Evolutionary conservation across 2,797 vertebrate genomes (phyloP).

Genomic region (Notolabrus celidotus): DNA sequence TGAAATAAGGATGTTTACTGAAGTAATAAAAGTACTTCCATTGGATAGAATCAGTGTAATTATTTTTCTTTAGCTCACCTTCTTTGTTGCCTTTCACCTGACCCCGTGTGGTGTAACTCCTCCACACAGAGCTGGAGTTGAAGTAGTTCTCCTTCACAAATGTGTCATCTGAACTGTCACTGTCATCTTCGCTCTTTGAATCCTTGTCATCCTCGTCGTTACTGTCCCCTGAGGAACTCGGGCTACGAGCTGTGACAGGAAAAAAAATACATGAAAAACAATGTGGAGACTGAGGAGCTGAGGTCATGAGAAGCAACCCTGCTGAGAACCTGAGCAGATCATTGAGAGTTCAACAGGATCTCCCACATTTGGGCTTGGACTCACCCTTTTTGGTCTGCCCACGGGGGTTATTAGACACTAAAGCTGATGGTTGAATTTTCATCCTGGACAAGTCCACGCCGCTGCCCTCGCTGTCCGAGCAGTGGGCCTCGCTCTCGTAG

Average conservation of each 20-base stretch:
- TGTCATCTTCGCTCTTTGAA: conserved; percentile 91
- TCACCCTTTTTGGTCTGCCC: conserved; percentile 69
- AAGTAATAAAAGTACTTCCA: neutral
- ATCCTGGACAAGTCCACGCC: conserved; percentile 91
- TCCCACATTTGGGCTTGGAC: conserved; percentile 49
- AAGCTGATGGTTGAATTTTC: conserved; percentile 76
- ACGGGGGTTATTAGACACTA: conserved; percentile 66
- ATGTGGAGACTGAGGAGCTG: neutral
- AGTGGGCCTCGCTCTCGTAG: conserved; percentile 96
- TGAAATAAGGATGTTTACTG: no score
- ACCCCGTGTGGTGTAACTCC: conserved; percentile 95
- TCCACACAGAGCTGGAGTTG: conserved; percentile 92
- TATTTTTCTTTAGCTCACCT: conserved; percentile 66
- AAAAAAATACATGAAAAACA: neutral
- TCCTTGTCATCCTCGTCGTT: conserved; percentile 91
- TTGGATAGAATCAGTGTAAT: neutral
- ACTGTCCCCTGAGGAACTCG: conserved; percentile 79
- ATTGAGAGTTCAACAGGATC: neutral
- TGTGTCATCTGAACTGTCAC: conserved; percentile 95
- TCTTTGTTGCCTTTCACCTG: conserved; percentile 94
- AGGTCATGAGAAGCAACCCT: neutral
- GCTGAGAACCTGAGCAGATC: no score
- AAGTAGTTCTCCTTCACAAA: conserved; percentile 94
- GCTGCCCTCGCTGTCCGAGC: conserved; percentile 95
- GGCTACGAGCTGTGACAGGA: conserved; percentile 73